Base-by-base conservation (phyloP, 2,888 invertebrate species). In the Notodonta dromedarius region DNA sequence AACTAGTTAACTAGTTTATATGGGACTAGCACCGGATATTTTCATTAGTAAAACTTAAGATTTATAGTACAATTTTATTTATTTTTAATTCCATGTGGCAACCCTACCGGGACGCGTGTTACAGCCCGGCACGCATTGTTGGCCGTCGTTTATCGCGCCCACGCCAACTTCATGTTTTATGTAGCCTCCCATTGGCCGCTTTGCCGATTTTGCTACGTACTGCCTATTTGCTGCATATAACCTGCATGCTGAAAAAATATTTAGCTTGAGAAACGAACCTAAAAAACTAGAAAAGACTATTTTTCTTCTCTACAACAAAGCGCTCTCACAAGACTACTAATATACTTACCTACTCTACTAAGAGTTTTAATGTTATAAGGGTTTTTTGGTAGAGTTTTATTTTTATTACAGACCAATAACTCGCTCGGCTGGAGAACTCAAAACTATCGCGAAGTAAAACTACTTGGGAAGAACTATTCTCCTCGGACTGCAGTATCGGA, bases 161-260 rank as follows among this genome's bases (percentile, higher is more conserved):
- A 77, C 74, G 79, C 82, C 83, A 85, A 85, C 78, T 82, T 75
- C 84, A 76, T 84, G 85, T 85, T 86, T 85, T 86, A 86, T 84
- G 77, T 73, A 71, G 61, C 58, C 57, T 60, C 63, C 69, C 69
- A 78, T 76, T 78, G 76, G 73, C 69, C 73, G 62, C 44, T 60
- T 14, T 11, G 32, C 32, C 54, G 54, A 54, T 40, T 54, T 62
- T 44, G 56, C 53, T 35, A 52, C 16, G 16, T 35, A 39, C 42
- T 48, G 24, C 24, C 24, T 52, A 14, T 32, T 24, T 1, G n/a
- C 32, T 5, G 32, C 9, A 48, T 14, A 14, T n/a, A 48, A 48
- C n/a, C 35, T n/a, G 48, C 14, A n/a, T n/a, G 14, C 7, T 11
- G 13, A 48, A 48, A 48, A 48, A 14, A n/a, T 5, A 48, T 0